Base-by-base conservation (phyloP, 2,888 invertebrate species). In the Chydorus sphaericus region DNA sequence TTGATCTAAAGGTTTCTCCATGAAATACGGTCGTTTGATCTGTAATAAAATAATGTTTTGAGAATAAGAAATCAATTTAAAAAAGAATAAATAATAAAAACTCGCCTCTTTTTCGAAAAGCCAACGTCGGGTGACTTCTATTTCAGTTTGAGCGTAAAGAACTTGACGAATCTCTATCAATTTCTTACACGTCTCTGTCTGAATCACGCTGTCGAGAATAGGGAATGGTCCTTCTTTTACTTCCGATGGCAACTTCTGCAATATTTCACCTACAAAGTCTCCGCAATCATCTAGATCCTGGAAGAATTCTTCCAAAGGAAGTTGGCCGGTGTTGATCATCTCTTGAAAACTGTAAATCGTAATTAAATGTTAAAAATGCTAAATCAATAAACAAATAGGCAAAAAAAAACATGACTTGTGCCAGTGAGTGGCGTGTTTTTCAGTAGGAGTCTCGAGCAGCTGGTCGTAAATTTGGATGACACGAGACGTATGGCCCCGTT, bases 1-100 rank as follows among this genome's bases (percentile, higher is more conserved):
- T 48, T 91, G 78, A 72, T 98, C 97, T 60, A 98, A 70, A 0
- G 96, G 93, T 70, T 97, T 97, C 30, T 97, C 94, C 70, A 98
- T 97, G 75, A 98, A 98, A 70, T 98, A 98, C 0, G 97, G 97
- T 29, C 97, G 78, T 69, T 96, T 94, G 55, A 98, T 96, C 89
- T 90, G 68, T 10, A 71, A 65, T 31, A 29, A 50, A 57, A 58
- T 55, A 48, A 37, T 30, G 28, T 16, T n/a, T n/a, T n/a, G 28
- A 16, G 28, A 50, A 8, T 30, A 18, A 30, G 14, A 50, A 18
- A 10, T n/a, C 10, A 11, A 11, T 39, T 39, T 39, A 18, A 18
- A n/a, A 39, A 39, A 39, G 18, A 8, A 20, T 18, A 39, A 39
- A n/a, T 39, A 11, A n/a, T 33, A 33, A 23, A 48, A 18, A 59